Base-by-base conservation (phyloP, 2,888 invertebrate genomes). In the Leptarthrus brevirostris region DNA sequence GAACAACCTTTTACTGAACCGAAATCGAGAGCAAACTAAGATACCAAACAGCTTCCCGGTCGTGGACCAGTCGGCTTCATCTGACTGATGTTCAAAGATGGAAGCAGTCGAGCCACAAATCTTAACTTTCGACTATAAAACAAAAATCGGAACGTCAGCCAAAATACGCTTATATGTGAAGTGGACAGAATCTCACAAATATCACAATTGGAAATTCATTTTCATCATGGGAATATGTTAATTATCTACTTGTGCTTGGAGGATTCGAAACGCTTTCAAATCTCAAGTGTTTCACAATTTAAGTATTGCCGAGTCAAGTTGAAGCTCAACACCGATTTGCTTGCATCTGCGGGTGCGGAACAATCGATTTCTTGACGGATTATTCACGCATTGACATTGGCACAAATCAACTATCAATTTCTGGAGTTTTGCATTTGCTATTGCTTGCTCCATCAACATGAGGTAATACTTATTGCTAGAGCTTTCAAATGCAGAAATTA, bases 211-310 rank as follows among this genome's bases (percentile, higher is more conserved):
- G 26, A 66, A 66, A 66, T 66, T 66, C 47, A 66, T 66, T 66
- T 66, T 14, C 64, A 24, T 66, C 47, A 24, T 47, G 47, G 44
- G 47, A 24, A 66, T 47, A 66, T 66, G 64, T 66, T 66, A 66
- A 47, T 66, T 47, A 66, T 24, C 47, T 24, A 22, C 14, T 34
- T 10, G 24, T 24, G 44, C 14, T 34, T 10, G 24, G 16, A 24
- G 47, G 47, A 66, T 47, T 66, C 24, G 64, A 66, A 24, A 20
- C 47, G 64, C 64, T 66, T 66, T 66, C 6, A 47, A 30, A 3
- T 30, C 4, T 30, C 30, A 3, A 30, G 30, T 8, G 8, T 30
- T 30, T 30, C 30, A 5, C 49, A 16, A 49, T 10, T 10, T 3
- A 16, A n/a, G 2, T 10, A 30, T 30, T 30, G n/a, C n/a, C n/a